Base-by-base conservation (phyloP, 2,113 vertebrate genomes). In the Neolamprologus tretocephalus region DNA sequence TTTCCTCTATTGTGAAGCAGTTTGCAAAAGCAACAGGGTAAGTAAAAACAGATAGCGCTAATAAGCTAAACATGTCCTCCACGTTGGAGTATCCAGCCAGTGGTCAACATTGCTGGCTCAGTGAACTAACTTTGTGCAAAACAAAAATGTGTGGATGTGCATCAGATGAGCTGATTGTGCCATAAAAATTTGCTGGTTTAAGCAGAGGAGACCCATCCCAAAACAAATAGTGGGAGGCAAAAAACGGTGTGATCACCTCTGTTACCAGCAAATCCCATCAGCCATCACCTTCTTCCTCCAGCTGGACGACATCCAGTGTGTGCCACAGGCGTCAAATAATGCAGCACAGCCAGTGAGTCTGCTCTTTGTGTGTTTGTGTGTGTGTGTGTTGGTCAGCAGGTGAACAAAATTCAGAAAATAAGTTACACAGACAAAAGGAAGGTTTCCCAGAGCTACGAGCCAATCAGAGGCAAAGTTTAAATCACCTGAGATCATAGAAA, bases 401-500 rank as follows among this genome's bases (percentile, higher is more conserved):
- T 87, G 54, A 86, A 88, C 54, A 86, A 61, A 82, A 89, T 14
- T 8, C 12, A 19, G 19, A 73, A 73, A 40, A 80, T 49, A 78
- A 78, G 45, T 21, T 40, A 73, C 33, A 83, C 16, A 53, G 14
- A 53, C 35, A 61, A 54, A 86, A 54, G 14, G 40, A 33, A 87
- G 21, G 16, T 26, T 83, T 49, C 42, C 9, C 54, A 47, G 28
- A 90, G 21, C n/a, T 19, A 57, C 12, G n/a, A 90, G 75, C 85
- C 83, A 83, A 82, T 93, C 87, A 87, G 49, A 86, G 85, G 31
- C 66, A 28, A 66, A 51, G 54, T 26, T 85, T 83, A 80, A 71
- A 73, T 89, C 85, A 71, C 83, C 82, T 89, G 90, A 92, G 84
- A 21, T 82, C 13, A 23, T 47, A 45, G 47, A 82, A 78, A 45